A percentile compares a stretch with the other conserved stretches of the same genome.
These are phyloP conservation scores for Abrostola tripartita DNA, from an alignment of 2,888 invertebrate species.

Conservation along the genomic window DNA sequence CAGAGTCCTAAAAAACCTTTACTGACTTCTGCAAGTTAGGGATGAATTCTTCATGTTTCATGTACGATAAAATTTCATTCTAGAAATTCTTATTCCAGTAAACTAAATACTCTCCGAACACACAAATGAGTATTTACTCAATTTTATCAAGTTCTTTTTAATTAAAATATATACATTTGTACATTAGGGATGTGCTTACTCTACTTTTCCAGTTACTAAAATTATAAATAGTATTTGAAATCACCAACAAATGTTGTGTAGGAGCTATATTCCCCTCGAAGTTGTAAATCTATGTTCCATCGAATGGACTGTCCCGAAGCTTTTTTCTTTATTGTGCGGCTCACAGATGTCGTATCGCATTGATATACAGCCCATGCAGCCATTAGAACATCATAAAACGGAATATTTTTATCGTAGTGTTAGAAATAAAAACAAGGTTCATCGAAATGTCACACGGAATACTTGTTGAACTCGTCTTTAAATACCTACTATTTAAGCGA, in stretches of 20 bases:
- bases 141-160: no score
- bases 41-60: no score
- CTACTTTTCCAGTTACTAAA: no score
- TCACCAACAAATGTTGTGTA: conserved; percentile 13
- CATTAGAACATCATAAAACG: conserved; percentile 48
- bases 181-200: no score
- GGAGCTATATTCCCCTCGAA: conserved; percentile 23
- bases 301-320: conserved; percentile 41
- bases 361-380: conserved; percentile 42
- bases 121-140: no score
- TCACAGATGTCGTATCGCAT: conserved; percentile 40
- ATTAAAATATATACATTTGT: no score
- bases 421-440: conserved; percentile 2
- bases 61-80: no score
- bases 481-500: no score
- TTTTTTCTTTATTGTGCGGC: conserved; percentile 50
- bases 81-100: no score
- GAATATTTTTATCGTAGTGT: conserved; percentile 24
- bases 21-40: no score
- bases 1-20: no score
- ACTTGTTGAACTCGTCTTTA: neutral
- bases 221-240: conserved; percentile 27
- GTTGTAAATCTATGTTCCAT: conserved; percentile 47
- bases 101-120: no score
- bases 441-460: neutral